Evolutionary conservation across 2,113 vertebrate genomes (phyloP).

Genomic region (Ptychochromis oligacanthus): DNA sequence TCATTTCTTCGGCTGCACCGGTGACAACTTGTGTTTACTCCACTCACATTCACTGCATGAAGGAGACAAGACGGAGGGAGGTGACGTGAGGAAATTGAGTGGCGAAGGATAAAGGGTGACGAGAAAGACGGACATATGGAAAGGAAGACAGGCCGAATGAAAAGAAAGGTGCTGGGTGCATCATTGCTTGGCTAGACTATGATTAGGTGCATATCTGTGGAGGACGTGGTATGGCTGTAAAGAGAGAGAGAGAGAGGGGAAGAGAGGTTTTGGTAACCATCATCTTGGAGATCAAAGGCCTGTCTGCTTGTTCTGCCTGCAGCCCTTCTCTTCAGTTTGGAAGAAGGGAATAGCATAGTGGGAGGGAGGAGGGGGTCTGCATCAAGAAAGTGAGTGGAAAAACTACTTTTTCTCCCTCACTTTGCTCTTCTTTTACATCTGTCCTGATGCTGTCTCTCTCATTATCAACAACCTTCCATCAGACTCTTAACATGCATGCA

Average conservation of each 20-base stretch:
- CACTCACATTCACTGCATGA: slow-evolving; percentile 16
- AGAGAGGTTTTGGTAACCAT: slow-evolving; percentile 57
- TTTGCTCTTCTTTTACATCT: slow-evolving; percentile 32
- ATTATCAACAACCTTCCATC: slow-evolving; percentile 46
- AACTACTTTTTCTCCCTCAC: slow-evolving; percentile 38
- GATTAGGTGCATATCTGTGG: slow-evolving; percentile 39
- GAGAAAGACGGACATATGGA: not conserved
- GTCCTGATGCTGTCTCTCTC: slow-evolving; percentile 31
- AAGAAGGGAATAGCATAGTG: slow-evolving; percentile 33
- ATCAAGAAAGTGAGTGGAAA: slow-evolving; percentile 40
- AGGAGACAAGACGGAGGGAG: slow-evolving; percentile 19
- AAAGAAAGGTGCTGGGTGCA: slow-evolving; percentile 19
- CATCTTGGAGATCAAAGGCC: slow-evolving; percentile 72
- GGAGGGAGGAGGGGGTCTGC: slow-evolving; percentile 19
- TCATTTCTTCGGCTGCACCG: slow-evolving; percentile 25
- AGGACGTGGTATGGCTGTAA: slow-evolving; percentile 32
- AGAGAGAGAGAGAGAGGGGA: not conserved
- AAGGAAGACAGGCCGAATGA: not conserved
- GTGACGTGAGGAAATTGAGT: not conserved
- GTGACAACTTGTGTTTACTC: slow-evolving; percentile 58
- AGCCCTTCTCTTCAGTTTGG: slow-evolving; percentile 56
- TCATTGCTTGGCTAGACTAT: slow-evolving; percentile 27
- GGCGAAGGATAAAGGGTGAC: not conserved
- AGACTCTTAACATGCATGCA: slow-evolving; percentile 24
- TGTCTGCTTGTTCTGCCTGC: slow-evolving; percentile 60